Conservation (phyloP, 2,113 vertebrate genomes). For the Leptobrachium leishanense region DNA sequence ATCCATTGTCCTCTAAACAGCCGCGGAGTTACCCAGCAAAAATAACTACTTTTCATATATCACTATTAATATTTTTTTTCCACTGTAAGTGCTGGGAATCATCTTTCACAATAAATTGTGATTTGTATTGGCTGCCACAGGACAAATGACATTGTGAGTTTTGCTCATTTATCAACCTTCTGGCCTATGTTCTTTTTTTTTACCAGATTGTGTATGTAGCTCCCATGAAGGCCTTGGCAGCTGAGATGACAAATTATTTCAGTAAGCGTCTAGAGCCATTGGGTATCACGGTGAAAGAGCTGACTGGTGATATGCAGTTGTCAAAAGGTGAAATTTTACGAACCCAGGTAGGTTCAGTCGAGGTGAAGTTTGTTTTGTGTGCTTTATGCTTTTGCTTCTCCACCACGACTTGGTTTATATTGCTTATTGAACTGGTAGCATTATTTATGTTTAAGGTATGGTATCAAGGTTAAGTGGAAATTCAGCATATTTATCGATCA, state of each 20-base stretch:
- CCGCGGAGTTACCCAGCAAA: constrained; percentile 60
- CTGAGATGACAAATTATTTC: constrained; percentile 99
- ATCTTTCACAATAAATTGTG: constrained; percentile 83
- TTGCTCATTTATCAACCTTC: constrained; percentile 80
- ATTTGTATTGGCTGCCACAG: constrained; percentile 78
- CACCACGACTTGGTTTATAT: constrained; percentile 17
- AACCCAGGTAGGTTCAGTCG: constrained; percentile 82
- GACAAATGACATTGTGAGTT: constrained; percentile 72
- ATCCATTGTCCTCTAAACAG: constrained; percentile 68
- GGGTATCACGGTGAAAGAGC: constrained; percentile 87
- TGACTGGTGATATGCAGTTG: constrained; percentile 97
- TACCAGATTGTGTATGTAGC: constrained; percentile 92
- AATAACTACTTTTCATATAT: constrained; percentile 78
- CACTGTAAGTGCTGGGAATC: constrained; percentile 65
- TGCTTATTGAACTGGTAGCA: neutral
- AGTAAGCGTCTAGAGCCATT: constrained; percentile 91
- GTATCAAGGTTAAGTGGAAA: constrained; percentile 1
- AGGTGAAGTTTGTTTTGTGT: constrained; percentile 24
- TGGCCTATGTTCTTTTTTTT: constrained; percentile 61
- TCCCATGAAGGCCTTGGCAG: constrained; percentile 98
- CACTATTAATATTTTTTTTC: constrained; percentile 79
- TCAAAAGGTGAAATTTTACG: constrained; percentile 95
- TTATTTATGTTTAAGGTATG: constrained; percentile 10
- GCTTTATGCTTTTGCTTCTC: constrained; percentile 21
- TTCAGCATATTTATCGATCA: neutral